These are phyloP conservation scores for Euproctis similis DNA, from an alignment of 2,888 invertebrate genomes.

Conservation along the genomic window DNA sequence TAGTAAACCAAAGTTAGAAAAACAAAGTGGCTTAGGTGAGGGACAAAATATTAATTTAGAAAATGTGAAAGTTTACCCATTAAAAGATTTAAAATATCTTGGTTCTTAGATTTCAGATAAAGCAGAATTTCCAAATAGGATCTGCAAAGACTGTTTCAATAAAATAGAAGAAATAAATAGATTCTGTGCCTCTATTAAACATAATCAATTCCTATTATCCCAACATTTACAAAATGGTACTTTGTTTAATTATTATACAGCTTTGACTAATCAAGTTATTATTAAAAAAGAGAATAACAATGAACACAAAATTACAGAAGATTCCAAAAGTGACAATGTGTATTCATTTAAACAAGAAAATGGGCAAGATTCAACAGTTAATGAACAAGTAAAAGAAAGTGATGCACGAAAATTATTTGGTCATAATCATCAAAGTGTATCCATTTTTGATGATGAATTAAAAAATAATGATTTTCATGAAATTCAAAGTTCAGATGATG, in stretches of 20 bases:
- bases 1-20: too few species aligned
- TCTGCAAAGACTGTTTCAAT: slow-evolving; percentile 33
- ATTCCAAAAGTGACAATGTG: neutral
- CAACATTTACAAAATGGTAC: slow-evolving; percentile 14
- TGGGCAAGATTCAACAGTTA: too few species aligned
- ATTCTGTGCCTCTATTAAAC: slow-evolving; percentile 27
- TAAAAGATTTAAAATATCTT: too few species aligned
- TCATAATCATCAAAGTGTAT: neutral
- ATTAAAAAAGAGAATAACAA: slow-evolving; percentile 11
- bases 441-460: slow-evolving; percentile 1
- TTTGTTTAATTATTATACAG: slow-evolving; percentile 19
- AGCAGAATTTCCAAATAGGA: slow-evolving; percentile 31
- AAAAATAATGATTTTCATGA: slow-evolving; percentile 2
- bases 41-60: too few species aligned
- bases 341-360: too few species aligned
- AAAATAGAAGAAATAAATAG: slow-evolving; percentile 30
- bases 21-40: too few species aligned
- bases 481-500: slow-evolving; percentile 7
- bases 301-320: slow-evolving; percentile 1
- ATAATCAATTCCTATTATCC: slow-evolving; percentile 34
- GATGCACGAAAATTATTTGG: too few species aligned
- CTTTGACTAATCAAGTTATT: slow-evolving; percentile 8
- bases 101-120: too few species aligned
- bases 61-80: too few species aligned
- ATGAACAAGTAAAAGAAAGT: too few species aligned